Evolutionary conservation across 1,140 invertebrate genomes (phyloP).

Genomic region (Colletes gigas): DNA sequence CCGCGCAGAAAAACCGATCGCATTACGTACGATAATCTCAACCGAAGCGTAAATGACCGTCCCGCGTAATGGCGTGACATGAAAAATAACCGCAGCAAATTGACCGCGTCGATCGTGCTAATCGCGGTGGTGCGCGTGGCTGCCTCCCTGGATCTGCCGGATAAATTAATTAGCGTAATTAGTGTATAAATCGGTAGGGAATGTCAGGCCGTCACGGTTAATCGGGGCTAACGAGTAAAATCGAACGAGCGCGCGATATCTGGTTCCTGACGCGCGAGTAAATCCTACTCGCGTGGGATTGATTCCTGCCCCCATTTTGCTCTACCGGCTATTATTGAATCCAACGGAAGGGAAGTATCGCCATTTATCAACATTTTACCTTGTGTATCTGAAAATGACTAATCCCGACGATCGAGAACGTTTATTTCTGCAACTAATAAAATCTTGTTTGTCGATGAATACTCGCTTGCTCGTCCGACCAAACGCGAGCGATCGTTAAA

Average conservation of each 20-base stretch:
- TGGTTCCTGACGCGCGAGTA: constrained; percentile 8
- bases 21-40: constrained; percentile 42
- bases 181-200: constrained; percentile 68
- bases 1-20: constrained; percentile 41
- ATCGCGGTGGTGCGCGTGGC: neutral
- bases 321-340: neutral
- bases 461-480: too few species aligned
- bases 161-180: constrained; percentile 75
- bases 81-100: constrained; percentile 40
- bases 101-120: constrained; percentile 22
- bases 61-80: constrained; percentile 14
- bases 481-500: too few species aligned
- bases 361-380: too few species aligned
- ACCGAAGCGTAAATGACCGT: constrained; percentile 18
- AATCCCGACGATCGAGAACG: too few species aligned
- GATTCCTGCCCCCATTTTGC: neutral
- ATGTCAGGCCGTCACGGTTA: constrained; percentile 66
- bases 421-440: too few species aligned
- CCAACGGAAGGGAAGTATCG: too few species aligned
- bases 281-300: neutral
- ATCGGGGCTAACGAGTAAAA: constrained; percentile 62
- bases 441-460: too few species aligned
- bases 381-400: too few species aligned
- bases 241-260: constrained; percentile 41
- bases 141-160: neutral